A percentile compares a stretch with the other conserved stretches of the same genome.
phyloP scores from a whole-genome alignment of 2,797 vertebrate genomes.

The Hylomyscus alleni region DNA sequence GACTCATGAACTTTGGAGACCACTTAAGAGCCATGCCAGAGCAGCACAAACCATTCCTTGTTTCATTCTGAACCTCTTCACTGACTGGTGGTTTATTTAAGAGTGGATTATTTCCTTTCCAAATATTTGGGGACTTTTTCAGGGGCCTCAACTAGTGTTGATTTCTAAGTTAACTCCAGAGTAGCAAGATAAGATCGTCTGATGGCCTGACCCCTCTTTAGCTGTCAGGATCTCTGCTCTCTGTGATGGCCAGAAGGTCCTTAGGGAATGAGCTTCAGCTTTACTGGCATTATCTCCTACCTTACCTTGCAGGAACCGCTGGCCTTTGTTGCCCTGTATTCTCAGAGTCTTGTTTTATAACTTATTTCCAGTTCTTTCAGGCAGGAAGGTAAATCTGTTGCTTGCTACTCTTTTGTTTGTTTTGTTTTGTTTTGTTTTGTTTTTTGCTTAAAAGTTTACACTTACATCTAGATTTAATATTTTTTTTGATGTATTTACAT shows the following conservation, averaged over 20 bases:
- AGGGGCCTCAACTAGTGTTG: not conserved
- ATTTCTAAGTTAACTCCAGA: constrained; percentile 48
- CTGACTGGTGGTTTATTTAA: not conserved
- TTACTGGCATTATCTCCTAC: not conserved
- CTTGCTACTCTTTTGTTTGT: not conserved
- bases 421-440: no score
- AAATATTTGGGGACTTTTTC: constrained; percentile 59
- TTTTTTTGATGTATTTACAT: not conserved
- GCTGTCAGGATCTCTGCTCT: not conserved
- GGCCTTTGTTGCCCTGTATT: not conserved
- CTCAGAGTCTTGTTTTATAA: not conserved
- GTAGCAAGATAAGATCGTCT: constrained; percentile 9
- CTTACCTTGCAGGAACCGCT: not conserved
- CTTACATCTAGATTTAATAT: not conserved
- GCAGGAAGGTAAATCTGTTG: not conserved
- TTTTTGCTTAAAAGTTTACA: not conserved
- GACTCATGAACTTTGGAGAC: not conserved
- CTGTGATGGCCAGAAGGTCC: not conserved
- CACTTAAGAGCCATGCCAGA: not conserved
- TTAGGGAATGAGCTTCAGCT: not conserved
- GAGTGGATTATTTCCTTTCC: constrained; percentile 33
- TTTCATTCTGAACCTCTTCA: constrained; percentile 11
- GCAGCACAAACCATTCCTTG: not conserved
- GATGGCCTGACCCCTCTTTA: not conserved
- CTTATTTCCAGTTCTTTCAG: constrained; percentile 26